A percentile compares a stretch with the other conserved stretches of the same genome.
phyloP scores from a whole-genome alignment of 23 tunicate genomes.

The Trididemnum clinides region DNA sequence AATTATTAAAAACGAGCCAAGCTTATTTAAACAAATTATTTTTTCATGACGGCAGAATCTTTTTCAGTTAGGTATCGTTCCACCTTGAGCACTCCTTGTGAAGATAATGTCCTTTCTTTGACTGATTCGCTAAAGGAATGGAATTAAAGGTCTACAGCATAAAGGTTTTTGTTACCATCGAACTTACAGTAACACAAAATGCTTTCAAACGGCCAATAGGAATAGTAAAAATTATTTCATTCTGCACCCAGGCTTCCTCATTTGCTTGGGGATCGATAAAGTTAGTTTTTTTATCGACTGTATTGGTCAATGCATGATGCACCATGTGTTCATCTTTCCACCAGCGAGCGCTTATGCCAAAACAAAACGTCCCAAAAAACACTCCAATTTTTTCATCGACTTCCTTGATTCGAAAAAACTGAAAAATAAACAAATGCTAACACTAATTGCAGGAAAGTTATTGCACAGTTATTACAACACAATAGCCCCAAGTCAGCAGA shows the following conservation, averaged over 20 bases:
- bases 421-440: background rate
- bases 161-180: too few relatives aligned
- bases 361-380: constrained; percentile 84
- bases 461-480: too few relatives aligned
- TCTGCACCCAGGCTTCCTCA: constrained; percentile 85
- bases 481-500: too few relatives aligned
- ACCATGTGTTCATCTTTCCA: constrained; percentile 92
- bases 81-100: too few relatives aligned
- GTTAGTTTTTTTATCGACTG: constrained; percentile 52
- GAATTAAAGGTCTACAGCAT: too few relatives aligned
- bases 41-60: too few relatives aligned
- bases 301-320: constrained; percentile 89
- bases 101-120: too few relatives aligned
- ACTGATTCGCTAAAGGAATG: too few relatives aligned
- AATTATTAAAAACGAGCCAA: too few relatives aligned
- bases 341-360: constrained; percentile 88
- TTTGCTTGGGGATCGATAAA: constrained; percentile 83
- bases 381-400: constrained; percentile 76
- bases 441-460: too few relatives aligned
- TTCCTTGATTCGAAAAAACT: constrained; percentile 17
- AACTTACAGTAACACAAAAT: constrained; percentile 42
- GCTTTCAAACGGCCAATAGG: background rate
- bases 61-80: too few relatives aligned
- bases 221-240: constrained; percentile 74
- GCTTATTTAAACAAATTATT: too few relatives aligned